Conservation (phyloP, 92 coral and sea anemone genomes). For the Siderastrea radians region DNA sequence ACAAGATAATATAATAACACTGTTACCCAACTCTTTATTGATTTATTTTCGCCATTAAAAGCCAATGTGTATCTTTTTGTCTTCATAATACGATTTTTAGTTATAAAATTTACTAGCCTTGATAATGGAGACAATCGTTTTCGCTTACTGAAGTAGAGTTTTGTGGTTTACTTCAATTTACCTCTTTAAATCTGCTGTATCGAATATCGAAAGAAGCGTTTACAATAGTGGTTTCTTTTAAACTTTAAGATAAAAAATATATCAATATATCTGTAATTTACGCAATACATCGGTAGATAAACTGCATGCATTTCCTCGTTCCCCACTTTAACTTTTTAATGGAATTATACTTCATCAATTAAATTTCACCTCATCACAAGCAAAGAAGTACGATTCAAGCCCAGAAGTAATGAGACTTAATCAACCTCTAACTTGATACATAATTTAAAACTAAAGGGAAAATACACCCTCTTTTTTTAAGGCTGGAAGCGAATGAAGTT, state of each 20-base stretch:
- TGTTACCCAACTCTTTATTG: not conserved
- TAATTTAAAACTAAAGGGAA: not conserved
- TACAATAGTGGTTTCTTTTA: too few relatives aligned
- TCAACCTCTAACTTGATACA: conserved; percentile 14
- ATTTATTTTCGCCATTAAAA: not conserved
- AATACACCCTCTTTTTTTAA: too few relatives aligned
- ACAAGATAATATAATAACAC: not conserved
- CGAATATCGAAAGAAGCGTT: too few relatives aligned
- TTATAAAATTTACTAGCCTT: not conserved
- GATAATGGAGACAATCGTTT: too few relatives aligned
- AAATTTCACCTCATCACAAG: conserved; percentile 5
- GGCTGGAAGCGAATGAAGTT: too few relatives aligned
- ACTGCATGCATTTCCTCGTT: not conserved
- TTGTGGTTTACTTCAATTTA: too few relatives aligned
- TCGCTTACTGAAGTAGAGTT: too few relatives aligned
- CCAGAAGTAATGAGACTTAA: not conserved
- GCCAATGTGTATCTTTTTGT: not conserved
- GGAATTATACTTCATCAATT: not conserved
- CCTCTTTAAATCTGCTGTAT: not conserved
- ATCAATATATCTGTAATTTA: not conserved
- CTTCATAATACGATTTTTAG: not conserved
- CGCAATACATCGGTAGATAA: not conserved
- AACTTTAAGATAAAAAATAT: not conserved
- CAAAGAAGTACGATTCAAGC: conserved; percentile 19
- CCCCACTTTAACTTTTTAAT: too few relatives aligned